phyloP scores from a whole-genome alignment of 1,140 invertebrate genomes.

The Bombus breviceps region DNA sequence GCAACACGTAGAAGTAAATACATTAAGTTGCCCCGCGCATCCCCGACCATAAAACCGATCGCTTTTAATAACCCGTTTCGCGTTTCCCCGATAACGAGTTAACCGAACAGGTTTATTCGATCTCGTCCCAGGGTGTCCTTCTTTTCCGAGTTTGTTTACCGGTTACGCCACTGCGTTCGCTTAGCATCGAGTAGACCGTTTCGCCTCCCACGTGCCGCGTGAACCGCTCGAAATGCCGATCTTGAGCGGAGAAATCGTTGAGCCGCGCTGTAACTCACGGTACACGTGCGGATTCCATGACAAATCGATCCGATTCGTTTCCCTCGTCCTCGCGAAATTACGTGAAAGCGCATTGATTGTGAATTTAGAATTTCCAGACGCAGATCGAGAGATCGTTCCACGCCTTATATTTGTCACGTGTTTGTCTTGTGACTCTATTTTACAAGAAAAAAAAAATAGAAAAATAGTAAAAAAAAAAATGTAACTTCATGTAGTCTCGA shows the following conservation, averaged over 20 bases:
- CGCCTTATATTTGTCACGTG: no score
- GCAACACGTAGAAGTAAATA: not conserved
- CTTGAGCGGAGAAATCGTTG: slow-evolving; percentile 25
- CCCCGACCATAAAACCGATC: slow-evolving; percentile 16
- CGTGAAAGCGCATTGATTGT: no score
- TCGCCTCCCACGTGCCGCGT: slow-evolving; percentile 61
- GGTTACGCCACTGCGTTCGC: slow-evolving; percentile 59
- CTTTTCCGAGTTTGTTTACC: slow-evolving; percentile 55
- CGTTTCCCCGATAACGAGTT: slow-evolving; percentile 55
- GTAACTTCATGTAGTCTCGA: not conserved
- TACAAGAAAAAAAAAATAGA: no score
- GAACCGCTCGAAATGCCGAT: slow-evolving; percentile 24
- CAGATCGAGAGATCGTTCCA: no score
- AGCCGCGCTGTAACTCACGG: not conserved
- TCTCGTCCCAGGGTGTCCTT: slow-evolving; percentile 41
- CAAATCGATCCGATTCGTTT: slow-evolving; percentile 23
- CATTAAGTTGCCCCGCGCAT: not conserved
- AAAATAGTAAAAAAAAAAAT: not conserved
- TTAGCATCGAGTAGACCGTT: slow-evolving; percentile 38
- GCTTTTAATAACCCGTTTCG: slow-evolving; percentile 55
- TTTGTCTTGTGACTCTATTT: no score
- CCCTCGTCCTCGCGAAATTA: not conserved
- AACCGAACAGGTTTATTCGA: slow-evolving; percentile 50
- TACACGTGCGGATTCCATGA: slow-evolving; percentile 34
- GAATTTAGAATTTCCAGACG: no score